Conservation (phyloP, 2,113 vertebrate genomes). For the Theristicus caerulescens region DNA sequence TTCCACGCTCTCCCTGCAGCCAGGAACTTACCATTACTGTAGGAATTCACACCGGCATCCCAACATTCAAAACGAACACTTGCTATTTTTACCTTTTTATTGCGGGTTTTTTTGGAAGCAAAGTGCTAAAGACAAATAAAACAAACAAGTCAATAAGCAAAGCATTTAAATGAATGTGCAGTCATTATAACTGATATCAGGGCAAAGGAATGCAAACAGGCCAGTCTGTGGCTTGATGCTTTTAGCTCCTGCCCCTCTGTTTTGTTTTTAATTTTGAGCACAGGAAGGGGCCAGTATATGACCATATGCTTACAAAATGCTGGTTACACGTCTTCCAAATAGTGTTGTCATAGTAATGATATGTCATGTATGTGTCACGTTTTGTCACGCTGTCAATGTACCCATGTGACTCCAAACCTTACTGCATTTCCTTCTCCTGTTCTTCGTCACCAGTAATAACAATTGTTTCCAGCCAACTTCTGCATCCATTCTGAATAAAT, state of each 20-base stretch:
- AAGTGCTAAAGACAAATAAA: background rate
- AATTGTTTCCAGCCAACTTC: background rate
- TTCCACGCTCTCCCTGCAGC: background rate
- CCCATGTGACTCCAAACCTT: background rate
- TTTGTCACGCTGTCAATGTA: background rate
- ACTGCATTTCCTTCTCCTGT: background rate
- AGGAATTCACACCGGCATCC: background rate
- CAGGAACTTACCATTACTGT: background rate
- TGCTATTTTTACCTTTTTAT: background rate
- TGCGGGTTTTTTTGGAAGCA: background rate
- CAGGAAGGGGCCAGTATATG: background rate
- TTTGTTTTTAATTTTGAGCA: slow-evolving; percentile 32
- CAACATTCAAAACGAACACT: background rate
- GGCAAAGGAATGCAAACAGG: slow-evolving; percentile 32
- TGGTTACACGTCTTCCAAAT: background rate
- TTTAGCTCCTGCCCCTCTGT: background rate
- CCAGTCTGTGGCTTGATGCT: background rate
- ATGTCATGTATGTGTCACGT: background rate
- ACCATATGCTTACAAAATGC: slow-evolving; percentile 14
- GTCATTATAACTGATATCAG: background rate
- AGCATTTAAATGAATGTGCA: background rate
- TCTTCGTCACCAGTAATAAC: background rate
- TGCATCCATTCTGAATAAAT: background rate
- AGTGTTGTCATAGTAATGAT: background rate
- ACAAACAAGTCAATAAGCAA: background rate